Evolutionary conservation across 1,140 invertebrate genomes (phyloP).

Genomic region (Orchestia grillus): DNA sequence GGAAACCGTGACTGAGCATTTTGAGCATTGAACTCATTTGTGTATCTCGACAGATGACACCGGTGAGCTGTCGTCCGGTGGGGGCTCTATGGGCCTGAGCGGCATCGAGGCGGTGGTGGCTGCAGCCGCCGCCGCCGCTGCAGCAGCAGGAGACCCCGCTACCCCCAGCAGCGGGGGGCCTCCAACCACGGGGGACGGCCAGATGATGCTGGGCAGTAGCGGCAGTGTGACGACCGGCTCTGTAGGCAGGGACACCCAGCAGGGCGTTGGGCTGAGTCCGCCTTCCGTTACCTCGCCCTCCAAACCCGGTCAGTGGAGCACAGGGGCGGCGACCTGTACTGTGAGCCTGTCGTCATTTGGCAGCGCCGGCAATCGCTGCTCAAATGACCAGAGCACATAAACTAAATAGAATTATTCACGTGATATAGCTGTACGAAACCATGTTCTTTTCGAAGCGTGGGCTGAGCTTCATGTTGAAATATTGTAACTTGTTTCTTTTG

Average conservation of each 20-base stretch:
- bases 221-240: background rate
- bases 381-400: background rate
- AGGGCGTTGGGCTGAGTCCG: background rate
- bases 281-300: conserved; percentile 4
- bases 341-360: background rate
- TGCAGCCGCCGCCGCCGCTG: background rate
- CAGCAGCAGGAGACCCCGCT: background rate
- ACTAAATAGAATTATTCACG: background rate
- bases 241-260: background rate
- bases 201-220: conserved; percentile 6
- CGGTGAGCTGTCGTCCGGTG: conserved; percentile 15
- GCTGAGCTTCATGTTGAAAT: background rate
- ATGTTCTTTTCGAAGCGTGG: background rate
- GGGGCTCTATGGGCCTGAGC: background rate
- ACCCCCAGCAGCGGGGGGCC: background rate
- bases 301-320: background rate
- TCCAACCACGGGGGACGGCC: background rate
- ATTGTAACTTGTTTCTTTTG: background rate
- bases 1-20: no score
- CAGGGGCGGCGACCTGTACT: background rate
- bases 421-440: background rate
- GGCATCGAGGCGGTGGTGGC: conserved; percentile 48
- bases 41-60: background rate
- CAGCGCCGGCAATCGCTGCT: background rate
- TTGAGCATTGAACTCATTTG: background rate